Evolutionary conservation across 2,113 vertebrate species (phyloP).

Genomic region (Tricholaema leucomelas): DNA sequence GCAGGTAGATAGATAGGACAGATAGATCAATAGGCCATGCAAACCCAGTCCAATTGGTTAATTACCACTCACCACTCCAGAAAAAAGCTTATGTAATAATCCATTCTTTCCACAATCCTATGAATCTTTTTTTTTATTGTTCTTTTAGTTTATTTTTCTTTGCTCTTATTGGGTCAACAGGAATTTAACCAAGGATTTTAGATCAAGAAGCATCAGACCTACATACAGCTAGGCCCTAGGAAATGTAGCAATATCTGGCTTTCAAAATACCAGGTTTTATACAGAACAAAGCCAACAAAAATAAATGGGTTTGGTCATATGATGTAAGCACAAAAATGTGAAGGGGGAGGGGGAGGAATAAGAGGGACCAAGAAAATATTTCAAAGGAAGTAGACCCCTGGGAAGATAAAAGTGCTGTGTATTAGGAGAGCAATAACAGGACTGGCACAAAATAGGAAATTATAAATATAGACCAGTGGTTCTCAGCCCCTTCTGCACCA

Average conservation of each 20-base stretch:
- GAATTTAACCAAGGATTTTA: neutral
- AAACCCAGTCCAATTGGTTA: neutral
- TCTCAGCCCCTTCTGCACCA: constrained; percentile 6
- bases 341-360: neutral
- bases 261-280: neutral
- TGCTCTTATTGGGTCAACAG: neutral
- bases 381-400: neutral
- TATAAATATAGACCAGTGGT: constrained; percentile 25
- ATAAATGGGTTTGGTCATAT: neutral
- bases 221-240: neutral
- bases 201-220: neutral
- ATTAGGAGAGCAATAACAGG: neutral
- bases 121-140: neutral
- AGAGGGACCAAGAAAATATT: neutral
- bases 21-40: neutral
- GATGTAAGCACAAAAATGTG: neutral
- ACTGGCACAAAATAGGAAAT: constrained; percentile 20
- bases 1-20: too few species aligned
- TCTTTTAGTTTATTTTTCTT: neutral
- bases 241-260: neutral
- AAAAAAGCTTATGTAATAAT: neutral
- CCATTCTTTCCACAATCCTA: neutral
- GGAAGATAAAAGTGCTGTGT: constrained; percentile 22
- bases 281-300: neutral
- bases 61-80: neutral